Percentiles rank a stretch among this genome's conserved stretches.
These are phyloP conservation scores for Antrozous pallidus DNA, from an alignment of 2,797 vertebrate genomes.

Conservation along the genomic window DNA sequence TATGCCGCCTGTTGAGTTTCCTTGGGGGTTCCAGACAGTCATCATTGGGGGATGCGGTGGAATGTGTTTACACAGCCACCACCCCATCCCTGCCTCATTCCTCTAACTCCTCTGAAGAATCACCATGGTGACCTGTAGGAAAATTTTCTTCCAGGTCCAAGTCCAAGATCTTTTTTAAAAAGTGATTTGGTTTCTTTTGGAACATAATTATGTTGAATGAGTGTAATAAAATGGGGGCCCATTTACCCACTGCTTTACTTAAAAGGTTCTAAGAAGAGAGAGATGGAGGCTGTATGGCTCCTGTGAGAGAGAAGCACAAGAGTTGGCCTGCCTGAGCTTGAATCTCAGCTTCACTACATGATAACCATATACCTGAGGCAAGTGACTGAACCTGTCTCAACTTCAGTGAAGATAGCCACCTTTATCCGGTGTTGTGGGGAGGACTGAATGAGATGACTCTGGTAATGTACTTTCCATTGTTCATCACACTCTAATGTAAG, in stretches of 20 bases:
- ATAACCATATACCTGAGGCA: neutral
- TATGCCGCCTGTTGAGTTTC: neutral
- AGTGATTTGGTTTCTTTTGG: neutral
- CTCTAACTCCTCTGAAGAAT: neutral
- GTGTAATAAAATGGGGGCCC: neutral
- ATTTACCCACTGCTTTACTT: neutral
- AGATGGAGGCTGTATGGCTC: neutral
- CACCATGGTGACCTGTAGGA: neutral
- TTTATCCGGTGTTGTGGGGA: neutral
- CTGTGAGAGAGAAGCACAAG: neutral
- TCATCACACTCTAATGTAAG: no score
- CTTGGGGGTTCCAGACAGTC: neutral
- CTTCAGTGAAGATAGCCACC: neutral
- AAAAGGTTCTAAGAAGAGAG: neutral
- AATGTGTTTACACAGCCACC: neutral
- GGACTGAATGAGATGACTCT: neutral
- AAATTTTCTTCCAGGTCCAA: neutral
- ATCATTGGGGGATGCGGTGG: neutral
- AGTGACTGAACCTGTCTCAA: neutral
- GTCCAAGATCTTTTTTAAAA: neutral
- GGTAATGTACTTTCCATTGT: neutral
- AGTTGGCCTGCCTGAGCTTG: neutral
- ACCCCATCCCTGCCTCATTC: rapidly evolving
- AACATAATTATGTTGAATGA: neutral
- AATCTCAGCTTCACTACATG: neutral